These are phyloP conservation scores for Siphamia tubifer DNA, from an alignment of 2,113 vertebrate species.

Conservation along the genomic window DNA sequence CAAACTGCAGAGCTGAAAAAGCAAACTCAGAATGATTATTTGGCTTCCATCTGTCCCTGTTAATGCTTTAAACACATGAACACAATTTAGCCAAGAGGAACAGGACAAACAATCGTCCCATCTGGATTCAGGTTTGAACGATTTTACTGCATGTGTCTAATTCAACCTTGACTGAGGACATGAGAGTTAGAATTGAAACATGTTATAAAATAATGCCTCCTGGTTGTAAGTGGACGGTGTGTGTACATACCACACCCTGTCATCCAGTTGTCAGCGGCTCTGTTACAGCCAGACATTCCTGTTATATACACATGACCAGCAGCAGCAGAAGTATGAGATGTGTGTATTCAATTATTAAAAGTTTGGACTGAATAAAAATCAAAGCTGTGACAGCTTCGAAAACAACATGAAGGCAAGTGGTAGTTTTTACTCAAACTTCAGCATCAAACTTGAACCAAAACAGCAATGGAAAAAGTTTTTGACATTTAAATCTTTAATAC, in stretches of 20 bases:
- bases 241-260: slow-evolving; percentile 64
- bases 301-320: slow-evolving; percentile 1
- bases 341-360: slow-evolving; percentile 5
- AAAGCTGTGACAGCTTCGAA: too few species aligned
- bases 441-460: too few species aligned
- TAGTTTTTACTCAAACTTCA: too few species aligned
- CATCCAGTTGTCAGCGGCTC: slow-evolving; percentile 43
- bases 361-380: not conserved
- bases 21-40: not conserved
- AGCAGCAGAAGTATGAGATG: not conserved
- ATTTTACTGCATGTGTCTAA: not conserved
- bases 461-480: not conserved
- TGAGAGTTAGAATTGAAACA: not conserved
- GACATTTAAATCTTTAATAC: too few species aligned
- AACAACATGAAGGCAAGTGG: too few species aligned
- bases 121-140: not conserved
- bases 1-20: slow-evolving; percentile 4
- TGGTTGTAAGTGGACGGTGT: slow-evolving; percentile 3
- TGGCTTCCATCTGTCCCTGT: slow-evolving; percentile 12
- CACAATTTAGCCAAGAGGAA: not conserved
- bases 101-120: not conserved
- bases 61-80: slow-evolving; percentile 31
- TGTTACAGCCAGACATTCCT: slow-evolving; percentile 18
- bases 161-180: not conserved
- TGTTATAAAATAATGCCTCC: slow-evolving; percentile 26